These are phyloP conservation scores for Tursiops truncatus DNA, from an alignment of 2,113 vertebrate genomes.

Conservation along the genomic window DNA sequence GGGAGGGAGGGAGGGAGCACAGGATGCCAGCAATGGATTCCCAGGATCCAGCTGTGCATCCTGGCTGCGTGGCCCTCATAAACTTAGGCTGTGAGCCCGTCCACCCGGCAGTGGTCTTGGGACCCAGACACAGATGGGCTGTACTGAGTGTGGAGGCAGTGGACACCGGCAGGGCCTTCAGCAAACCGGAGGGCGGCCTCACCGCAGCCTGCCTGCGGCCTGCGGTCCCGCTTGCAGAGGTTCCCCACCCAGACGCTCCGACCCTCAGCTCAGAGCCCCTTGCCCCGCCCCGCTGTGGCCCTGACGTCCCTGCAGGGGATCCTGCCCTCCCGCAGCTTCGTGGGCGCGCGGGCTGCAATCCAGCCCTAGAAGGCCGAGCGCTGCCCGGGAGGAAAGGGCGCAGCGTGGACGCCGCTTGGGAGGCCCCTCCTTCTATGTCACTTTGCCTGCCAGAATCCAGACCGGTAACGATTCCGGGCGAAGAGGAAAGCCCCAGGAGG, in stretches of 20 bases:
- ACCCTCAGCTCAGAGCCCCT: not conserved
- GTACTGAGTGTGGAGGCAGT: too few relatives aligned
- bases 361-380: not conserved
- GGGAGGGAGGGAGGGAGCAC: not conserved
- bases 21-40: not conserved
- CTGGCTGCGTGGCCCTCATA: not conserved
- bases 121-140: not conserved
- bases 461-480: not conserved
- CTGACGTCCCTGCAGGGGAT: not conserved
- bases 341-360: not conserved
- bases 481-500: not conserved
- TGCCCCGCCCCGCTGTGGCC: not conserved
- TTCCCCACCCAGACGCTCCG: not conserved
- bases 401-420: not conserved
- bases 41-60: not conserved
- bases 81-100: not conserved
- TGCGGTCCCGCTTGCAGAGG: not conserved
- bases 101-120: not conserved
- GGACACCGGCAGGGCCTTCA: not conserved
- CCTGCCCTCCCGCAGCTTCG: not conserved
- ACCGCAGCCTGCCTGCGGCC: not conserved
- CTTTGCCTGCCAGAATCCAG: not conserved
- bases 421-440: too few relatives aligned
- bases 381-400: not conserved
- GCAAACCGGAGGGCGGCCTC: not conserved